Evolutionary conservation across 2,888 invertebrate genomes (phyloP), one percentile per base, ranked within the genome.

Genomic region (Salpingus planirostris): DNA sequence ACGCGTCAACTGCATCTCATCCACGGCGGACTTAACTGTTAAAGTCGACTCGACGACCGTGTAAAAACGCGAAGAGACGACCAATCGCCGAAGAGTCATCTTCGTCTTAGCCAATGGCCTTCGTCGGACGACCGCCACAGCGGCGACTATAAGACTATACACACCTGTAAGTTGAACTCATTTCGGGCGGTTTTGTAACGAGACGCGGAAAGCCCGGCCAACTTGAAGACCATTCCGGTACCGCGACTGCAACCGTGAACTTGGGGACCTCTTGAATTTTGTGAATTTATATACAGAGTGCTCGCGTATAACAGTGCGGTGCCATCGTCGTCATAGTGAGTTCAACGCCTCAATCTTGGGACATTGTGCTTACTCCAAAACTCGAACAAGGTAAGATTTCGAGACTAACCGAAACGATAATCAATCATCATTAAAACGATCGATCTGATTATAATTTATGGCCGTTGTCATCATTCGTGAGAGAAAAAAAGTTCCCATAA

Each of bases 71-170:
- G 30, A 38, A 29, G 35, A 25, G 36, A 25, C 43, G 33, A 40
- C 59, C 59, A 59, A 58, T 59, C 39, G 46, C 37, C 46, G 39
- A 33, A 34, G 41, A 46, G 44, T 48, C 50, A 50, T 56, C 52
- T 44, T 53, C 52, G 50, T 51, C 49, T 47, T 47, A 46, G 36
- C 61, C 61, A 61, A 60, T 60, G 50, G 44, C 49, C 55, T 54
- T 44, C 50, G 44, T 52, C 46, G 52, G 51, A 47, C 46, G 49
- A 48, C 52, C 49, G 49, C 43, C 50, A 46, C 45, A 42, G 49
- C 44, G 44, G 51, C 43, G 49, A 47, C 52, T 62, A 62, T 62
- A 62, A 62, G 59, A 57, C 57, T 46, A 50, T 52, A n/a, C n/a
- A 49, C 57, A 55, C 57, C 55, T 59, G 62, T 52, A 49, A 43